phyloP scores from a whole-genome alignment of 2,888 invertebrate species.

The Suillia variegata region DNA sequence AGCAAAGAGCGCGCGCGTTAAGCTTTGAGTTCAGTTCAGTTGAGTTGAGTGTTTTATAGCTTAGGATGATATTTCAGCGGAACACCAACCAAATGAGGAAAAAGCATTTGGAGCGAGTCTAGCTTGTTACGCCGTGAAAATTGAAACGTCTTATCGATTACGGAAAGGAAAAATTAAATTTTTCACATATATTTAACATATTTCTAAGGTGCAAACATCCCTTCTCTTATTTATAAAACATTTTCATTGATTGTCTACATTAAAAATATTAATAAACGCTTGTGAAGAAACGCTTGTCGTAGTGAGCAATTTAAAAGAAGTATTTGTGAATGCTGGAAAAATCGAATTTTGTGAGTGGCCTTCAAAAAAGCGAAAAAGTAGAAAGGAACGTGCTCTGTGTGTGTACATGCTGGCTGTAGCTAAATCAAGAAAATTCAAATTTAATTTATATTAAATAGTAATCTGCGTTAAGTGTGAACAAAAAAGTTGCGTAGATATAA shows the following conservation, averaged over 20 bases:
- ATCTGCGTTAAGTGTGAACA: too few relatives aligned
- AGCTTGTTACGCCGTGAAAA: constrained; percentile 41
- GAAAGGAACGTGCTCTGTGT: background rate
- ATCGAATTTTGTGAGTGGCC: constrained; percentile 21
- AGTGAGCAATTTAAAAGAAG: too few relatives aligned
- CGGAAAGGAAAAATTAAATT: background rate
- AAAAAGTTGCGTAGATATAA: too few relatives aligned
- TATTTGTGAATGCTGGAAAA: constrained; percentile 10
- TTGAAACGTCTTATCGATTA: constrained; percentile 29
- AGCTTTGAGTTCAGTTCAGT: background rate
- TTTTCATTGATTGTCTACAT: too few relatives aligned
- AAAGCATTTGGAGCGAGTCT: constrained; percentile 1
- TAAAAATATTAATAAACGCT: too few relatives aligned
- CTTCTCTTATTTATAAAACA: too few relatives aligned
- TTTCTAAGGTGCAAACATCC: too few relatives aligned
- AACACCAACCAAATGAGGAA: background rate
- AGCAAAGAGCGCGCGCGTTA: background rate
- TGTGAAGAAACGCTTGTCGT: too few relatives aligned
- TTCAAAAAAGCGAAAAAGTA: constrained; percentile 10
- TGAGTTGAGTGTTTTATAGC: background rate
- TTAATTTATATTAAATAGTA: too few relatives aligned
- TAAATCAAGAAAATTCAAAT: too few relatives aligned
- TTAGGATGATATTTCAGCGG: too few relatives aligned
- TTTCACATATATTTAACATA: too few relatives aligned
- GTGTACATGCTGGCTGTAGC: background rate